Evolutionary conservation across 1,140 invertebrate species (phyloP).

Genomic region (Riptortus pedestris): DNA sequence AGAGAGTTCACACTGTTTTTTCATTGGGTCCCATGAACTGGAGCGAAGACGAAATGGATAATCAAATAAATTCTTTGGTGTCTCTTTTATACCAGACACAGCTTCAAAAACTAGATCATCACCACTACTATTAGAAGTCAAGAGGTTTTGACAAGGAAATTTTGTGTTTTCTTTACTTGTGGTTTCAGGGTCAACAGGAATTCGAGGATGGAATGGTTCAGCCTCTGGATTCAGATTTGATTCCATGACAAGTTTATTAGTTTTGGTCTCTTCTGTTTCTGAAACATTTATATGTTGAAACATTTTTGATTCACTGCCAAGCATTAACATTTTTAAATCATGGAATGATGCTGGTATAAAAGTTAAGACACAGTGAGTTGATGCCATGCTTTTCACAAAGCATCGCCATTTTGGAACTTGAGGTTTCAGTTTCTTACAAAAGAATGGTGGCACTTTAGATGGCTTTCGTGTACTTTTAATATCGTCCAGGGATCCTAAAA

Average conservation of each 20-base stretch:
- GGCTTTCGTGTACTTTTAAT: neutral
- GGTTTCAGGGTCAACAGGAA: neutral
- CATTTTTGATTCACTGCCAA: constrained; percentile 30
- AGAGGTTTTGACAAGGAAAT: neutral
- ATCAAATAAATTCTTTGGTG: neutral
- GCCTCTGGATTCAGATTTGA: constrained; percentile 25
- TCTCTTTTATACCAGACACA: constrained; percentile 12
- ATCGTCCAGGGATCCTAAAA: constrained; percentile 10
- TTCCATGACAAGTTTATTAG: constrained; percentile 14
- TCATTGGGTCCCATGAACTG: constrained; percentile 33
- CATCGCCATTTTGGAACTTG: constrained; percentile 51
- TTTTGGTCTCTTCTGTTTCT: neutral
- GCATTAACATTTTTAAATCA: constrained; percentile 43
- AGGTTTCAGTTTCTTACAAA: constrained; percentile 15
- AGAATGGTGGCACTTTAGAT: neutral
- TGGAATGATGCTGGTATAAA: constrained; percentile 53
- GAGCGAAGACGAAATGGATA: constrained; percentile 31
- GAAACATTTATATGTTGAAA: constrained; percentile 26
- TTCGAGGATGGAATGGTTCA: constrained; percentile 21
- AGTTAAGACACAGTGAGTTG: constrained; percentile 54
- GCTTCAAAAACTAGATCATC: constrained; percentile 22
- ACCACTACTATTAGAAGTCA: neutral
- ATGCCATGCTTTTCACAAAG: constrained; percentile 52
- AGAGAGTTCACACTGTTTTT: constrained; percentile 22
- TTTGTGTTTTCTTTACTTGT: neutral